Base-by-base conservation (phyloP, 1,140 invertebrate species). In the Leptopilina clavipes region DNA sequence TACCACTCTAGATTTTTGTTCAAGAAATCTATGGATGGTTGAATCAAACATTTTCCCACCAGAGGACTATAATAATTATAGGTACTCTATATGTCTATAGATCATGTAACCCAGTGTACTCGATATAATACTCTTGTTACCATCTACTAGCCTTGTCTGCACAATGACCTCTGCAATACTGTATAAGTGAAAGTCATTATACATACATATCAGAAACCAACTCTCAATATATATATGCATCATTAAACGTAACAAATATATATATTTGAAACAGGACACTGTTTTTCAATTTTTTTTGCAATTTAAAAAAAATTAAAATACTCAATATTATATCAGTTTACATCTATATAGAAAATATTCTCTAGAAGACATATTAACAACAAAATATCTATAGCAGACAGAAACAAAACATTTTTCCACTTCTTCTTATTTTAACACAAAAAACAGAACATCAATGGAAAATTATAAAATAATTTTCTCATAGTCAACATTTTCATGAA, bases 111-210 rank as follows among this genome's bases (percentile, higher is more conserved):
- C 19, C 56, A 59, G 48, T 52, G 17, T 59, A 19, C 19, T 59
- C 54, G 19, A 59, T 22, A 59, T 59, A 22, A 59, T 59, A 59
- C n/a, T 52, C 48, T 52, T 17, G 48, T 52, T 52, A 52, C 48
- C 48, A 52, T 52, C 14, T 17, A 52, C 14, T 52, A 12, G 48
- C 48, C 48, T 52, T 52, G 48, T 52, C 48, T 52, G 48, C 48
- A 52, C 48, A 52, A 52, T 52, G 48, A 52, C 56, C 22, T 25
- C 19, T 59, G 56, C 56, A 59, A 59, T 25, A 25, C 56, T 59
- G 56, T 25, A 59, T 59, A 59, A 59, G 56, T 59, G 56, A 59
- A 59, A 59, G 56, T 59, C 56, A 25, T 25, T 59, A 19, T 31
- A 48, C 12, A 48, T 48, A 52, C 48, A 52, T 59, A 59, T 25